Conservation (phyloP, 1,140 invertebrate genomes). For the Octopus sinensis region DNA sequence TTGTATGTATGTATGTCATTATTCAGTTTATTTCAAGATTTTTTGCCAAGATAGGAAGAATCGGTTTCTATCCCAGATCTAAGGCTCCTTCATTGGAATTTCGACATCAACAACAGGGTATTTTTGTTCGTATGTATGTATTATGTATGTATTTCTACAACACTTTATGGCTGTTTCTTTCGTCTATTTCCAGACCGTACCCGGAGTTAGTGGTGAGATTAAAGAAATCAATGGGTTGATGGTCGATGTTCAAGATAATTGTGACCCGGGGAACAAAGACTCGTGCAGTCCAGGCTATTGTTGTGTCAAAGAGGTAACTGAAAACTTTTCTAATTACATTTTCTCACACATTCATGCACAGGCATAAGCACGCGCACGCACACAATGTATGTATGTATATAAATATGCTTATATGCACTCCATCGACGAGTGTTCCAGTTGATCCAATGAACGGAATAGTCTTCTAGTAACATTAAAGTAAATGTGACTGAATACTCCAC, state of each 20-base stretch:
- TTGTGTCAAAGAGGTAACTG: constrained; percentile 11
- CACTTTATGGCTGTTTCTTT: too few species aligned
- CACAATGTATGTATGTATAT: not conserved
- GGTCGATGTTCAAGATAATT: not conserved
- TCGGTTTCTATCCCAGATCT: too few species aligned
- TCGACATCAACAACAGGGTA: too few species aligned
- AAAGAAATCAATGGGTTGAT: constrained; percentile 6
- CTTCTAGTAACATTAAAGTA: not conserved
- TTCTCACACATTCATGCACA: not conserved
- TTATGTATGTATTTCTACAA: too few species aligned
- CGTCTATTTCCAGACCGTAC: too few species aligned
- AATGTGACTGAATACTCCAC: not conserved
- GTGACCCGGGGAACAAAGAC: not conserved
- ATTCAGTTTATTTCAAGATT: too few species aligned
- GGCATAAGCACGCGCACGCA: not conserved
- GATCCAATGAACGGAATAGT: not conserved
- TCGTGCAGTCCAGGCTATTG: constrained; percentile 9
- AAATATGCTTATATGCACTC: not conserved
- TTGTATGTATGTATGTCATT: too few species aligned
- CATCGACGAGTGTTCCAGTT: not conserved
- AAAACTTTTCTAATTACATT: not conserved
- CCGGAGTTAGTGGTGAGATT: not conserved
- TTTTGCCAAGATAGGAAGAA: too few species aligned
- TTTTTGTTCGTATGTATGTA: too few species aligned
- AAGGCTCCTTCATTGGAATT: too few species aligned